Percentiles rank a stretch among this genome's conserved stretches.
Evolutionary conservation across 2,113 vertebrate genomes (phyloP).

Genomic region (Pseudonaja textilis): DNA sequence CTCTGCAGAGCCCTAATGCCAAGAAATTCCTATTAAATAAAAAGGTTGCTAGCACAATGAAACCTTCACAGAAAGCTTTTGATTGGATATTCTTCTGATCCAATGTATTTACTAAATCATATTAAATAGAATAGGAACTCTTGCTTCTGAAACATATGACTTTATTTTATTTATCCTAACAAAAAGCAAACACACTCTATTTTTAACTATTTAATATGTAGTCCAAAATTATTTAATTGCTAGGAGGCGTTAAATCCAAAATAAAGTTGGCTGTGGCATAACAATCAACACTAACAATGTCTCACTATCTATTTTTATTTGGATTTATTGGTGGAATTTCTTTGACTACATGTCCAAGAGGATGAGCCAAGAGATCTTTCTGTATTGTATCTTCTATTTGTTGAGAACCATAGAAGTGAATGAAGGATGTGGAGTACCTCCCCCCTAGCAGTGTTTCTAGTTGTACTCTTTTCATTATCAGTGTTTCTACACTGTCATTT

Average conservation of each 20-base stretch:
- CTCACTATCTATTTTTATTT: not conserved
- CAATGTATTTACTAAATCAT: not conserved
- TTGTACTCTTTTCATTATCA: not conserved
- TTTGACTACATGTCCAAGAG: not conserved
- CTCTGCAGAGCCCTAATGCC: not conserved
- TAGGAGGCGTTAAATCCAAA: not conserved
- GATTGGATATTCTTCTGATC: not conserved
- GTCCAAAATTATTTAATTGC: not conserved
- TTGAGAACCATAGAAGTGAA: not conserved
- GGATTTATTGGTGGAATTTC: not conserved
- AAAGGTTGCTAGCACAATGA: not conserved
- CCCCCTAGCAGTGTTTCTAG: not conserved
- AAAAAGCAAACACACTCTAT: not conserved
- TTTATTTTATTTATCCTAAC: not conserved
- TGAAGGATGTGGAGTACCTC: not conserved
- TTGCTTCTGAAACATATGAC: not conserved
- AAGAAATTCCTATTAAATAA: not conserved
- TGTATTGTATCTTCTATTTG: not conserved
- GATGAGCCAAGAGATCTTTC: not conserved
- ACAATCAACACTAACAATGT: not conserved
- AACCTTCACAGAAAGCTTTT: not conserved
- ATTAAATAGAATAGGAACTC: not conserved
- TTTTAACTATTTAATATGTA: not conserved
- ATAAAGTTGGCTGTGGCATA: not conserved
- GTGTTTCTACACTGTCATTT: constrained; percentile 25